Base-by-base conservation (phyloP, 2,113 vertebrate genomes). In the Numenius arquata region DNA sequence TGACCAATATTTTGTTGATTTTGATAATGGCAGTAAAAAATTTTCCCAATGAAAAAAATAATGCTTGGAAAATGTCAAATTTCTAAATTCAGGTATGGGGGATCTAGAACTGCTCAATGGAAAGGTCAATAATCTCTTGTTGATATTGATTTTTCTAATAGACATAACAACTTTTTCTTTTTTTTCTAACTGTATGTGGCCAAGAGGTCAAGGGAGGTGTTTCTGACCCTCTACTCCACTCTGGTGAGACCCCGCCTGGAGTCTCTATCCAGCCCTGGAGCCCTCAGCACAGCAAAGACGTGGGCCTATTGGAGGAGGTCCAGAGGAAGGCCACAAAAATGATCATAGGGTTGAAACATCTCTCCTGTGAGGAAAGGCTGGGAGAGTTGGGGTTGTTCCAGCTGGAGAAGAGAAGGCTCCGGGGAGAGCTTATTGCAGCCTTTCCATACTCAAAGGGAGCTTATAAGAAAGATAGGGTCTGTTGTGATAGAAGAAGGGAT, bases 241-340 rank as follows among this genome's bases (percentile, higher is more conserved):
- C 7, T 30, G 0, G 0, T 25, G n/a, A 47, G 48, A 67, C 3
- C 13, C 7, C 12, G 45, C 19, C 55, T 74, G 27, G 15, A 48
- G 8, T 19, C 15, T 63, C 12, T 3, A 0, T 23, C 13, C 43
- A 72, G 4, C 9, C 68, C 29, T 70, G 26, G 16, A 2, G 9
- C 6, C 5, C 8, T n/a, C 14, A 52, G 4, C 10, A 52, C 2
- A 30, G 7, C 13, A 75, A 13, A 4, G 5, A 47, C 16, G 26
- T 6, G 7, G 21, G 56, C 6, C 2, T 40, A 8, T 19, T 38
- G 5, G 5, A 70, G 11, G 0, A 0, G 4, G 40, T 59, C 27
- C 21, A 66, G 25, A 86, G 25, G 7, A 61, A 8, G 32, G 10
- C 5, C 25, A 11, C 22, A 23, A 20, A 65, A 12, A 18, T 20